These are phyloP conservation scores for Saxidomus purpurata DNA, from an alignment of 1,140 invertebrate species.

Conservation along the genomic window DNA sequence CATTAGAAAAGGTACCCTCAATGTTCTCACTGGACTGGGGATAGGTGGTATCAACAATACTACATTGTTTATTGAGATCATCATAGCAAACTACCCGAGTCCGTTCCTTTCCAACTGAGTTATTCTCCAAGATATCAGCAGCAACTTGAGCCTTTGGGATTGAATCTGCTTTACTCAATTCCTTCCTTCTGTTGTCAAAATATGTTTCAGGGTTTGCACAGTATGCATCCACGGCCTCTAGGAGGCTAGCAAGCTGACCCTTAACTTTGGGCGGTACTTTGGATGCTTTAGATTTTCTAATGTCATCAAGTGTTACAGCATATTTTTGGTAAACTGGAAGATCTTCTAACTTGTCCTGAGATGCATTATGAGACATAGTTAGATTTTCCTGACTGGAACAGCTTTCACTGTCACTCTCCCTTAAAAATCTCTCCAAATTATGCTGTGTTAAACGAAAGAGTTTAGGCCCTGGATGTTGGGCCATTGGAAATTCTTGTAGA, in stretches of 20 bases:
- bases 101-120: too few species aligned
- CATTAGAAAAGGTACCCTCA: background rate
- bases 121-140: too few species aligned
- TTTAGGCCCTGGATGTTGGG: background rate
- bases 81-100: background rate
- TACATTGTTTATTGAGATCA: background rate
- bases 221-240: background rate
- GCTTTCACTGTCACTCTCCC: constrained; percentile 30
- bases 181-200: background rate
- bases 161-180: background rate
- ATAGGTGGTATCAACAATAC: background rate
- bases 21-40: background rate
- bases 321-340: constrained; percentile 13
- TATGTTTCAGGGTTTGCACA: background rate
- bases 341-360: constrained; percentile 4
- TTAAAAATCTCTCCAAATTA: constrained; percentile 38
- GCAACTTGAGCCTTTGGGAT: background rate
- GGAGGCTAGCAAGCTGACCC: constrained; percentile 20
- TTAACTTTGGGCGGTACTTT: constrained; percentile 20
- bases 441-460: background rate
- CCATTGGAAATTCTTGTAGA: constrained; percentile 11
- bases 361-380: background rate
- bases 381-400: background rate
- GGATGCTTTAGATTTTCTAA: background rate
- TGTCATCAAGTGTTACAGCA: constrained; percentile 32